Evolutionary conservation across 1,140 invertebrate genomes (phyloP), one percentile per base, ranked within the genome.

Genomic region (Chironomus tepperi): DNA sequence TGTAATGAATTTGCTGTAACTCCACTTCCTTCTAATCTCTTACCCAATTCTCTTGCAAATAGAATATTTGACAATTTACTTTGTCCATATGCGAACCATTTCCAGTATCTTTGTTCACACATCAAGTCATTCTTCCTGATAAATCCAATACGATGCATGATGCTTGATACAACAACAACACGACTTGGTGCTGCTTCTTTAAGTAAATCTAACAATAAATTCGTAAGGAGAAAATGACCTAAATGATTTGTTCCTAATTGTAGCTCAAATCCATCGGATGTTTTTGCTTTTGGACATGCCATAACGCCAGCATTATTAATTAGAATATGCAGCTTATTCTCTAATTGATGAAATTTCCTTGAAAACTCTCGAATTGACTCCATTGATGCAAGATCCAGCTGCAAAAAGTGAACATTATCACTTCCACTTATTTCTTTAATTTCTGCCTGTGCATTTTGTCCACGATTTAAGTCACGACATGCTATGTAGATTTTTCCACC

Each of bases 51-150:
- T 76, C 79, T 85, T 0, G 88, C 90, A 78, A 92, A 92, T 12
- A 94, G 78, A 43, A 93, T 79, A 83, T 89, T 90, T 5, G 91
- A 91, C 15, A 95, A 83, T 86, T 96, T 95, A 78, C 91, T 93
- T 80, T 93, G 89, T 34, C 86, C 85, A 82, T 94, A 95, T 5
- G 90, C 88, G 42, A 81, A 81, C 15, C 79, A 81, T 15, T 87
- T 80, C 80, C 90, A 86, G 81, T 93, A 93, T 2, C 83, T 79
- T 74, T 85, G 81, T 9, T 86, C 84, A 77, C 85, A 86, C 81
- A 93, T 93, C 2, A 94, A 84, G 83, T 94, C 91, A 9, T 87
- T 80, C 76, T 86, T 87, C 75, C 91, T 87, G 34, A 94, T 89
- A 79, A 80, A 83, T 2, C 91, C 92, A 77, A 84, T 79, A 67